phyloP scores from a whole-genome alignment of 2,113 vertebrate genomes.

The Meriones unguiculatus region DNA sequence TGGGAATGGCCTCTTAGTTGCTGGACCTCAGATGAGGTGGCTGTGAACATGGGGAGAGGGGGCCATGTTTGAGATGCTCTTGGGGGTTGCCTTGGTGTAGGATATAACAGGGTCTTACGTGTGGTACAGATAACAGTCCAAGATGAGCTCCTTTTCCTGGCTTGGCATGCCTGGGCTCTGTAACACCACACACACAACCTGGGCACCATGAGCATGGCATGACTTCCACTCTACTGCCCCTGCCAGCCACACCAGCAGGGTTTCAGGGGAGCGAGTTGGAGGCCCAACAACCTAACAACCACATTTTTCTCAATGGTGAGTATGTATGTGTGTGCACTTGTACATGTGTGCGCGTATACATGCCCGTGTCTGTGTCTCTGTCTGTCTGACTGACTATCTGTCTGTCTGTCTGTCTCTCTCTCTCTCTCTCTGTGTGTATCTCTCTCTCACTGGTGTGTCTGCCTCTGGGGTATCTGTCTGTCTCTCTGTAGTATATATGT shows the following conservation, averaged over 20 bases:
- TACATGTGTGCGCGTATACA: background rate
- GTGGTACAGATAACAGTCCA: background rate
- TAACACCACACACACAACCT: fast-evolving
- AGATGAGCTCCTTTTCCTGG: background rate
- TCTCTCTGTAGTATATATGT: too few relatives aligned
- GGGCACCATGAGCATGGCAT: background rate
- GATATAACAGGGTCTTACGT: background rate
- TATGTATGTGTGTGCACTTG: background rate
- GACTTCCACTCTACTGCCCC: background rate
- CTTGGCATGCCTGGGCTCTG: background rate
- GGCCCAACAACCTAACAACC: background rate
- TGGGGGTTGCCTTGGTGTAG: background rate
- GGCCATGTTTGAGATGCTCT: background rate
- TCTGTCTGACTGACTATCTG: background rate
- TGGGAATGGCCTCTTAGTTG: background rate
- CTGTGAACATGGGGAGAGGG: too few relatives aligned
- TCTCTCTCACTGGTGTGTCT: too few relatives aligned
- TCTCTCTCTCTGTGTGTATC: too few relatives aligned
- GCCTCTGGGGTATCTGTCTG: too few relatives aligned
- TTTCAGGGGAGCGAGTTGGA: background rate
- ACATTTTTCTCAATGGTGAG: background rate
- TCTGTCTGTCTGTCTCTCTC: too few relatives aligned
- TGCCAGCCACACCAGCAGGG: background rate
- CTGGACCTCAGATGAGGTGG: background rate
- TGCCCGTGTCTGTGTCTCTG: too few relatives aligned